phyloP scores from a whole-genome alignment of 2,888 invertebrate genomes.

The Phragmatobia fuliginosa region DNA sequence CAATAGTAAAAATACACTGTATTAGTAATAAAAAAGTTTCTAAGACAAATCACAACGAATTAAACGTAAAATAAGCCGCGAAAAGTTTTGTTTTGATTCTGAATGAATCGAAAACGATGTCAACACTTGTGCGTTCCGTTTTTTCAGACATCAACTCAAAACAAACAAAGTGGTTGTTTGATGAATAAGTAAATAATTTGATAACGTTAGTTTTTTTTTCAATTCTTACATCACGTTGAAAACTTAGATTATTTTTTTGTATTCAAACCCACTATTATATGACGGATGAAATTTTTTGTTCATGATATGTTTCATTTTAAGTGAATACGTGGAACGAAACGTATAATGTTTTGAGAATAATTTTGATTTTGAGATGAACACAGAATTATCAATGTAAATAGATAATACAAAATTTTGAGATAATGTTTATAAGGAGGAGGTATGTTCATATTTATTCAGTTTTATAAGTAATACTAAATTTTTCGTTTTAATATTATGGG shows the following conservation, averaged over 20 bases:
- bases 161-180: background rate
- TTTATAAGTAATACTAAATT: background rate
- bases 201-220: background rate
- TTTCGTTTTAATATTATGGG: background rate
- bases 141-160: no score
- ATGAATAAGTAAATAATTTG: background rate
- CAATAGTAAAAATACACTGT: background rate
- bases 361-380: conserved; percentile 1
- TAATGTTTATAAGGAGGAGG: conserved; percentile 71
- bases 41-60: background rate
- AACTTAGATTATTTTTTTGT: background rate
- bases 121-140: conserved; percentile 42
- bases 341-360: conserved; percentile 33
- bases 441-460: conserved; percentile 27
- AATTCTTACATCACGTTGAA: no score
- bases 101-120: conserved; percentile 40
- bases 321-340: conserved; percentile 19
- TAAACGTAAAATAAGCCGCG: background rate
- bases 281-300: background rate
- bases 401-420: conserved; percentile 10
- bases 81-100: conserved; percentile 4
- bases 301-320: background rate
- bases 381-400: background rate
- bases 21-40: background rate
- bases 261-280: background rate